These are phyloP conservation scores for Catostylus mosaicus DNA, from an alignment of 30 jellyfish, hydroid and myxozoan species.

Conservation along the genomic window DNA sequence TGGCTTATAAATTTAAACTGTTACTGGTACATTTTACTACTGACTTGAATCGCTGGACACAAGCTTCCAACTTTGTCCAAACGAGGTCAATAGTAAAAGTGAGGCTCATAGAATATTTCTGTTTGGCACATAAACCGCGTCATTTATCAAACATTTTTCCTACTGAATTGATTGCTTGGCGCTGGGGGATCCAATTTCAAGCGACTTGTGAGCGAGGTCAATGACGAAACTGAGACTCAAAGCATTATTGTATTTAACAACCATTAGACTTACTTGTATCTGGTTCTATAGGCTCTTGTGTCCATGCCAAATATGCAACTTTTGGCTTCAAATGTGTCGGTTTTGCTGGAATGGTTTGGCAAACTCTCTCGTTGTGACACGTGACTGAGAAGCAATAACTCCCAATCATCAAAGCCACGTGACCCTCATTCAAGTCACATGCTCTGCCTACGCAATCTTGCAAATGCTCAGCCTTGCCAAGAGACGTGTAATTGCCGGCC, in stretches of 20 bases:
- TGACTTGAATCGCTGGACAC: no score
- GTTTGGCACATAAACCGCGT: no score
- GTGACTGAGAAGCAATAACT: slow-evolving; percentile 94
- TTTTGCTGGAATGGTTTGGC: slow-evolving; percentile 97
- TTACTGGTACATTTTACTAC: no score
- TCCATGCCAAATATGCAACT: slow-evolving; percentile 98
- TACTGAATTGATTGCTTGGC: no score
- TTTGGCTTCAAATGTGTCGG: slow-evolving; percentile 95
- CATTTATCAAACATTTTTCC: no score
- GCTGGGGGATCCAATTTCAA: no score
- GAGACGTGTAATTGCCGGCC: slow-evolving; percentile 97
- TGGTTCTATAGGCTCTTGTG: slow-evolving; percentile 98
- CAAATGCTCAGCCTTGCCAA: slow-evolving; percentile 92
- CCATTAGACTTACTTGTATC: slow-evolving; percentile 79
- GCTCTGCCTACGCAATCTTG: slow-evolving; percentile 98
- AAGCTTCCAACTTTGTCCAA: no score
- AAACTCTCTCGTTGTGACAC: slow-evolving; percentile 92
- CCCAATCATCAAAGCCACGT: slow-evolving; percentile 96
- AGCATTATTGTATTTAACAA: background rate
- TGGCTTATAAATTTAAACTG: no score
- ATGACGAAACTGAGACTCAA: background rate
- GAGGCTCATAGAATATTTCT: no score
- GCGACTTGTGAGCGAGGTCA: no score
- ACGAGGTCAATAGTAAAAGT: no score
- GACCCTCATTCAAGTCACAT: slow-evolving; percentile 97